A percentile compares a stretch with the other conserved stretches of the same genome.
Conservation (phyloP, 2,888 invertebrate species). For the Hoplodrina blanda region DNA sequence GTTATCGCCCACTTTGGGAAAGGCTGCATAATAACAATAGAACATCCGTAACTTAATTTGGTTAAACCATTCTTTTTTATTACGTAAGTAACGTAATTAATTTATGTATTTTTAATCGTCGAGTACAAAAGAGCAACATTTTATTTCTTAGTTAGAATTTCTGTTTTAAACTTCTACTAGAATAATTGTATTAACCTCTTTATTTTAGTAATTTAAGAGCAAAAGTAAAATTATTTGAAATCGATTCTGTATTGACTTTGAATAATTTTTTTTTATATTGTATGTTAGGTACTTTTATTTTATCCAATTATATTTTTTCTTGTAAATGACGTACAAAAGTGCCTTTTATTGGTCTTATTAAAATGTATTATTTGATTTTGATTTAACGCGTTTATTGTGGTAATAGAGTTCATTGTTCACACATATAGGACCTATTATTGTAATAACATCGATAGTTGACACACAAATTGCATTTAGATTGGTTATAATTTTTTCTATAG, state of each 20-base stretch:
- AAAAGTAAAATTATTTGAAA: constrained; percentile 10
- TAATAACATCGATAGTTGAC: not conserved
- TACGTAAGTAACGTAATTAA: not conserved
- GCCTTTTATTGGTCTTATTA: not conserved
- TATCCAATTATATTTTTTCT: not conserved
- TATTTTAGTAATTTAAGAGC: not conserved
- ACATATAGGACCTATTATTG: too few relatives aligned
- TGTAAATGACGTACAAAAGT: not conserved
- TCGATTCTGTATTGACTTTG: not conserved
- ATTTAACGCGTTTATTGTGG: not conserved
- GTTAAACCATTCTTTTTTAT: not conserved
- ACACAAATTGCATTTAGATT: too few relatives aligned
- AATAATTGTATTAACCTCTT: constrained; percentile 25
- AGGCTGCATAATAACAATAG: not conserved
- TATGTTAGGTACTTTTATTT: too few relatives aligned
- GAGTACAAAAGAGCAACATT: not conserved
- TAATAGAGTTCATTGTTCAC: not conserved
- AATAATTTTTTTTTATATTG: not conserved
- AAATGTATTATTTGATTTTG: too few relatives aligned
- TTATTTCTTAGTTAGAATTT: not conserved
- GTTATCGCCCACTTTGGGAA: too few relatives aligned
- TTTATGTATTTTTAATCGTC: not conserved
- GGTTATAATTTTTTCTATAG: not conserved
- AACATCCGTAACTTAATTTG: not conserved
- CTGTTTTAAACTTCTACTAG: constrained; percentile 1